These are phyloP conservation scores for Drosophila rhopaloa DNA, from an alignment of 1,140 invertebrate species.

Conservation along the genomic window DNA sequence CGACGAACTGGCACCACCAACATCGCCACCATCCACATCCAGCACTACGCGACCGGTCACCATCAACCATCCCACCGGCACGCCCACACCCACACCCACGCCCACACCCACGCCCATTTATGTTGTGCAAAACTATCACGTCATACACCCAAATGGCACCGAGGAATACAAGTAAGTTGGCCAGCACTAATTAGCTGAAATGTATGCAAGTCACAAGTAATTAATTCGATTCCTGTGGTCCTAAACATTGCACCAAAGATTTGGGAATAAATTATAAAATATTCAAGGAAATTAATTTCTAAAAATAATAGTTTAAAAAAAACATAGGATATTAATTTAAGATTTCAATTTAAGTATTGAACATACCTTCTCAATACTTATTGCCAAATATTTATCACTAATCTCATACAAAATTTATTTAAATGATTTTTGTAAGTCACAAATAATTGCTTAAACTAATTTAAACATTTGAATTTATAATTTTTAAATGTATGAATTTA, in stretches of 20 bases:
- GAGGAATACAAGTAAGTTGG: conserved; percentile 66
- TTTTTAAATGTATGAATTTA: no score
- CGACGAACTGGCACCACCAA: conserved; percentile 43
- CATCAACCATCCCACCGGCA: conserved; percentile 8
- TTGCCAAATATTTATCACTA: background rate
- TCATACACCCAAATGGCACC: conserved; percentile 68
- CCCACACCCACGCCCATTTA: conserved; percentile 36
- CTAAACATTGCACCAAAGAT: no score
- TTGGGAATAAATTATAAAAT: no score
- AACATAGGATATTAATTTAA: no score
- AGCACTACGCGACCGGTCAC: conserved; percentile 13
- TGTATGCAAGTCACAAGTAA: background rate
- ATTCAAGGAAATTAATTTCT: no score
- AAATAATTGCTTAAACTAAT: no score
- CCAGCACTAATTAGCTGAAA: background rate
- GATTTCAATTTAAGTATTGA: no score
- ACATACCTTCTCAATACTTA: background rate
- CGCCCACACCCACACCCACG: conserved; percentile 17
- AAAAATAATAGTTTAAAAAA: no score
- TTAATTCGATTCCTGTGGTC: no score
- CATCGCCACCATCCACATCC: background rate
- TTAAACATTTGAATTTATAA: no score
- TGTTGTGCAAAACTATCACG: conserved; percentile 70
- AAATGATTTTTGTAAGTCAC: no score
- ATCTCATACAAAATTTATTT: no score